phyloP scores from a whole-genome alignment of 2,888 invertebrate genomes.

The Ichneumon xanthorius region DNA sequence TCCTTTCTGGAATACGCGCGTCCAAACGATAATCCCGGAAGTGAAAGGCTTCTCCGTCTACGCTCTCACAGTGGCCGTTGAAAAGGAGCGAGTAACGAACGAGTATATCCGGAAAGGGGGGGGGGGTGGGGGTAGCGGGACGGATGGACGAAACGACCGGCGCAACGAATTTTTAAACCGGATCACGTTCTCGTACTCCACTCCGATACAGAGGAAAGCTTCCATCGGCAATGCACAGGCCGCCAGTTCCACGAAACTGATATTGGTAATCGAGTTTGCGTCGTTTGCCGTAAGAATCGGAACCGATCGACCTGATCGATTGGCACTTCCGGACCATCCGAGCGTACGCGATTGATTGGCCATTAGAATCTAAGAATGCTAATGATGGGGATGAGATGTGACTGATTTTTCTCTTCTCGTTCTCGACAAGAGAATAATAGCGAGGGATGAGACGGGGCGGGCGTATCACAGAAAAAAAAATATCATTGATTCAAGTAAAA shows the following conservation, averaged over 20 bases:
- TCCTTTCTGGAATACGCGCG: conserved; percentile 38
- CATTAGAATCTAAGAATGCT: not conserved
- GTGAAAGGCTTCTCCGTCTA: conserved; percentile 39
- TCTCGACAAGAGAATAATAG: not conserved
- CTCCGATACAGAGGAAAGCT: conserved; percentile 34
- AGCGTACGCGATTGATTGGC: not conserved
- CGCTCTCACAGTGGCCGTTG: conserved; percentile 7
- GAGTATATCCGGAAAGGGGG: not conserved
- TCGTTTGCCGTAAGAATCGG: not conserved
- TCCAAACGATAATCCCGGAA: conserved; percentile 55
- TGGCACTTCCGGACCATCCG: conserved; percentile 1
- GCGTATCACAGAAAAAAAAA: no score
- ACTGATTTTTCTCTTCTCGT: not conserved
- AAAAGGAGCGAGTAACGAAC: conserved; percentile 26
- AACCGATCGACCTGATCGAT: conserved; percentile 19
- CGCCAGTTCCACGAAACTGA: conserved; percentile 16
- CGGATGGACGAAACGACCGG: conserved; percentile 2
- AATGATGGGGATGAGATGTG: not conserved
- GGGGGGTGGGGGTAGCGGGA: not conserved
- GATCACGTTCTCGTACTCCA: conserved; percentile 50
- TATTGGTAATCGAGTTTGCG: conserved; percentile 47
- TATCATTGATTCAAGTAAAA: no score
- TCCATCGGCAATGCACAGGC: conserved; percentile 26
- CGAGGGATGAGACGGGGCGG: not conserved
- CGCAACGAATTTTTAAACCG: conserved; percentile 48